Evolutionary conservation across 37 sponge, comb jelly and placozoan species (phyloP).

Genomic region (Axinella damicornis): DNA sequence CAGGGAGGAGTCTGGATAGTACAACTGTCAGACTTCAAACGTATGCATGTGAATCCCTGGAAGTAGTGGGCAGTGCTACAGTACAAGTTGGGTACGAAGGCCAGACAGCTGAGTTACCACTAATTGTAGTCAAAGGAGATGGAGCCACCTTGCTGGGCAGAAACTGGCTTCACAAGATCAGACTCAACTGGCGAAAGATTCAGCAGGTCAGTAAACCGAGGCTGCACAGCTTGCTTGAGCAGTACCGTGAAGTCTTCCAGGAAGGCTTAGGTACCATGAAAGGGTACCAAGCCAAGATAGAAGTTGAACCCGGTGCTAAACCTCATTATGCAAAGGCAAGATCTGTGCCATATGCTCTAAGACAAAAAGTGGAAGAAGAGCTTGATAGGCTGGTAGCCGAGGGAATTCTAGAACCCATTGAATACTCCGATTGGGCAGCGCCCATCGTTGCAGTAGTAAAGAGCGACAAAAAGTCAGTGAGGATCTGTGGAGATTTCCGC

Average conservation of each 20-base stretch:
- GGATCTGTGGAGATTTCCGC: constrained; percentile 28
- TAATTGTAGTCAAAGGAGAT: too few species aligned
- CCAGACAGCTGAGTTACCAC: too few species aligned
- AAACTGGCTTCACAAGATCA: too few species aligned
- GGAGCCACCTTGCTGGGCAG: too few species aligned
- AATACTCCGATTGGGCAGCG: constrained; percentile 21
- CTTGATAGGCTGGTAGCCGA: constrained; percentile 1
- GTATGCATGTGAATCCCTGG: not conserved
- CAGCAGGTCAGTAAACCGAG: too few species aligned
- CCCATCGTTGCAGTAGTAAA: constrained; percentile 24
- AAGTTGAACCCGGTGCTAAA: constrained; percentile 16
- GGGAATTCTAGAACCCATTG: constrained; percentile 14
- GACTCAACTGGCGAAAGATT: too few species aligned
- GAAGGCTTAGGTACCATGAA: not conserved
- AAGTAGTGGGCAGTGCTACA: not conserved
- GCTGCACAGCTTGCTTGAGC: too few species aligned
- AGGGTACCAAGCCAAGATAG: constrained; percentile 3
- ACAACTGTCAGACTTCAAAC: not conserved
- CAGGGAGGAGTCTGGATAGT: not conserved
- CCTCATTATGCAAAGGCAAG: not conserved
- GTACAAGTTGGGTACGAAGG: too few species aligned
- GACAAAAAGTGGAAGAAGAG: constrained; percentile 8
- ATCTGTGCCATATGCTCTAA: constrained; percentile 22
- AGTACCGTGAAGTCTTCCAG: not conserved
- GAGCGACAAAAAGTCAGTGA: not conserved